phyloP scores from a whole-genome alignment of 2,888 invertebrate species.

The Salpingus planirostris region DNA sequence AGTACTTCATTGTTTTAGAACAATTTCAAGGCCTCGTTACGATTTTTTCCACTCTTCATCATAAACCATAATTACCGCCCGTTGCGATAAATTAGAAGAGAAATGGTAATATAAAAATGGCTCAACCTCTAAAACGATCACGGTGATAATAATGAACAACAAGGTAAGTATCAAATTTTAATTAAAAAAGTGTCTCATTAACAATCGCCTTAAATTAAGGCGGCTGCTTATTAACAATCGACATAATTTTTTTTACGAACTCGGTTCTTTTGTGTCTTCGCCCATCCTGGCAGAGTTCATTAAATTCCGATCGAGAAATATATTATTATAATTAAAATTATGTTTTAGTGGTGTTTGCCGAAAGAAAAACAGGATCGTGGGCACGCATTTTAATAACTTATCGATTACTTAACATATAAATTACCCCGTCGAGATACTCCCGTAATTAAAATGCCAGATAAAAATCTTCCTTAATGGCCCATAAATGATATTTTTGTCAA shows the following conservation, averaged over 20 bases:
- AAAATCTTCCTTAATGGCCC: conserved; percentile 24
- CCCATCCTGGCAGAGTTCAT: conserved; percentile 8
- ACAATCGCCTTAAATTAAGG: conserved; percentile 11
- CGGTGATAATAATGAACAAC: too few relatives aligned
- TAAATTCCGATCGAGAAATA: conserved; percentile 14
- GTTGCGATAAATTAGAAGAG: too few relatives aligned
- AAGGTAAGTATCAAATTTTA: conserved; percentile 22
- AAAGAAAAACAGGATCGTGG: conserved; percentile 25
- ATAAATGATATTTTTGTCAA: conserved; percentile 29
- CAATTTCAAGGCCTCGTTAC: too few relatives aligned
- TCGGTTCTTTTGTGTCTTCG: too few relatives aligned
- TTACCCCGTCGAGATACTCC: conserved; percentile 21
- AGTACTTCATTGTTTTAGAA: too few relatives aligned
- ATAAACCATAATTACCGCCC: too few relatives aligned
- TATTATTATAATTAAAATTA: conserved; percentile 24
- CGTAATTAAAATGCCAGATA: conserved; percentile 27
- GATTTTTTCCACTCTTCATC: too few relatives aligned
- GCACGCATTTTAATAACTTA: conserved; percentile 30
- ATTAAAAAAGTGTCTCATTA: conserved; percentile 22
- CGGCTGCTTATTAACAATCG: neutral
- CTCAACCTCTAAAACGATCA: too few relatives aligned
- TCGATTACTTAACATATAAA: conserved; percentile 31
- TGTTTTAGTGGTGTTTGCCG: conserved; percentile 21
- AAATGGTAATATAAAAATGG: too few relatives aligned
- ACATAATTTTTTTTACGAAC: conserved; percentile 7